Evolutionary conservation across 2,113 vertebrate genomes (phyloP).

Genomic region (Empidonax traillii): DNA sequence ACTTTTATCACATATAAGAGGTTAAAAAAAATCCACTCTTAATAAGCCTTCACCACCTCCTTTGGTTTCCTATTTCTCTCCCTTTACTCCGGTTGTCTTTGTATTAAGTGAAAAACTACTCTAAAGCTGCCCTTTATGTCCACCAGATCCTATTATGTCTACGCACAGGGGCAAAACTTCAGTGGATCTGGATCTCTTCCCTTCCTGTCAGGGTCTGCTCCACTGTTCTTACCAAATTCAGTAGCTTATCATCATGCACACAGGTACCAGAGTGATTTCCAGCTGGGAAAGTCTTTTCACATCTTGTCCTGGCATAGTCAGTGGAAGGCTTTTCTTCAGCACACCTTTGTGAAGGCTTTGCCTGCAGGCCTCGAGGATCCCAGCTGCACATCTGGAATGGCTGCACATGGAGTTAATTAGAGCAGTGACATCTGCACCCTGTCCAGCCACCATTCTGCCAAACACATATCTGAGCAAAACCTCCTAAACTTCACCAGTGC

Average conservation of each 20-base stretch:
- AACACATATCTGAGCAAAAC: constrained; percentile 3
- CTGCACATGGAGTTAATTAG: constrained; percentile 1
- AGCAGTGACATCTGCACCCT: neutral
- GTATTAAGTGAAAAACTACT: constrained; percentile 6
- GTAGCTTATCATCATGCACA: neutral
- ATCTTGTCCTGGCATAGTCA: neutral
- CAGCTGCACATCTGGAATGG: neutral
- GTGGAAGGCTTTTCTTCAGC: neutral
- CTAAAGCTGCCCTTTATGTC: constrained; percentile 16
- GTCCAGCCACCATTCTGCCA: neutral
- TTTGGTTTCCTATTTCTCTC: neutral
- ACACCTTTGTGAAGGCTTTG: constrained; percentile 9
- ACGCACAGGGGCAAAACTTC: neutral
- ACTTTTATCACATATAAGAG: neutral
- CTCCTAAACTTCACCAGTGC: neutral
- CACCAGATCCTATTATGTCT: neutral
- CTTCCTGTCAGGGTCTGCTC: neutral
- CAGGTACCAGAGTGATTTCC: neutral
- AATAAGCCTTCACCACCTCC: constrained; percentile 21
- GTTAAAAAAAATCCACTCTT: neutral
- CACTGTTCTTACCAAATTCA: neutral
- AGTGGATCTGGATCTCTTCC: neutral
- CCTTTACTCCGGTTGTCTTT: constrained; percentile 15
- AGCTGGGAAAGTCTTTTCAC: constrained; percentile 1
- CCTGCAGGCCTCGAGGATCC: neutral